phyloP scores from a whole-genome alignment of 2,797 vertebrate species.

The Calcarius lapponicus region DNA sequence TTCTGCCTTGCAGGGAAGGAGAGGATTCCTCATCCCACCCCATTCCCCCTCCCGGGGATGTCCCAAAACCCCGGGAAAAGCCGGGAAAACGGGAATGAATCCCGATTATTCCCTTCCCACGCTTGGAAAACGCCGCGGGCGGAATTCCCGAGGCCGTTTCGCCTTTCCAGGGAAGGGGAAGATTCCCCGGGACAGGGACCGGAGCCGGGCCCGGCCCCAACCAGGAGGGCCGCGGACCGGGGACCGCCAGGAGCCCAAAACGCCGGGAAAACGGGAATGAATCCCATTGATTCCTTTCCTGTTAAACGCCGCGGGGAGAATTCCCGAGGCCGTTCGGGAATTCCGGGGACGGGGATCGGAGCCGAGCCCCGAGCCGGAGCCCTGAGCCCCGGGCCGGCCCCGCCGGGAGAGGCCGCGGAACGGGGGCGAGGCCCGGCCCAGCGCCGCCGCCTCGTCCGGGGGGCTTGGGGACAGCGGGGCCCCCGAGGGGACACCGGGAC shows the following conservation, averaged over 20 bases:
- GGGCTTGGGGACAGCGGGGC: not conserved
- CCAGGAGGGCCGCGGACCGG: too few relatives aligned
- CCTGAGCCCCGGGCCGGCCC: not conserved
- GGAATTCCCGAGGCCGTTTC: not conserved
- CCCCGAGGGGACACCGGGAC: not conserved
- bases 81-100: rapidly evolving
- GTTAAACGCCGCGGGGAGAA: too few relatives aligned
- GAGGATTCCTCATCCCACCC: not conserved
- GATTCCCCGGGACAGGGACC: rapidly evolving
- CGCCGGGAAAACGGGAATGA: too few relatives aligned
- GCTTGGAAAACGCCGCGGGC: rapidly evolving
- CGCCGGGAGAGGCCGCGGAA: too few relatives aligned
- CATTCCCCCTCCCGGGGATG: rapidly evolving
- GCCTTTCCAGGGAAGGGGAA: not conserved
- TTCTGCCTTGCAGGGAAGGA: not conserved
- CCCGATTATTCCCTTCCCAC: not conserved
- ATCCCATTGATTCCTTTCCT: too few relatives aligned
- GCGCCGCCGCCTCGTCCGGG: too few relatives aligned
- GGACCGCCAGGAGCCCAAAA: too few relatives aligned
- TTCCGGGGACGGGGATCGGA: rapidly evolving
- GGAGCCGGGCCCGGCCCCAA: not conserved
- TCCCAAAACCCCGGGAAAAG: not conserved
- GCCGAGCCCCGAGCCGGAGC: too few relatives aligned
- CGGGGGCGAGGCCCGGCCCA: too few relatives aligned
- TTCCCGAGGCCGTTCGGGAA: not conserved